phyloP scores from a whole-genome alignment of 2,888 invertebrate genomes.

The Chrysotoxum bicinctum region DNA sequence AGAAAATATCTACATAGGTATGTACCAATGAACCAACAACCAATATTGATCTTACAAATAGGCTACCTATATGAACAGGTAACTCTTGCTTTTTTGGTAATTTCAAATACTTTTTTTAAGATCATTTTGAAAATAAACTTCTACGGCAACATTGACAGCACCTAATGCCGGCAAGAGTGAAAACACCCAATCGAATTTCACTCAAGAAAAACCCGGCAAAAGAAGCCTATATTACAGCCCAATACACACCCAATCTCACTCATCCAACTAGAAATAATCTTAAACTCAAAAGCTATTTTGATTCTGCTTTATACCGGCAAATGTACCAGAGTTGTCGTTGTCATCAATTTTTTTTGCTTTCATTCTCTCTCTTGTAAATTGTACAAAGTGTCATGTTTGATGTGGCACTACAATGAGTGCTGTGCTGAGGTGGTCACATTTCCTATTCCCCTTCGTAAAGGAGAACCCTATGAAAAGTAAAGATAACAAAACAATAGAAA shows the following conservation, averaged over 20 bases:
- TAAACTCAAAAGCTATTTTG: neutral
- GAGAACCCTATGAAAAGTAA: neutral
- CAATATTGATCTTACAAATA: no score
- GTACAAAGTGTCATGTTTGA: neutral
- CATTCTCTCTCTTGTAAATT: neutral
- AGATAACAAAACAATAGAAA: slow-evolving; percentile 11
- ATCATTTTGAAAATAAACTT: neutral
- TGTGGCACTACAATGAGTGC: neutral
- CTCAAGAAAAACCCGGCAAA: slow-evolving; percentile 13
- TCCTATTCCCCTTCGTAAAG: neutral
- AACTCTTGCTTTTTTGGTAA: neutral
- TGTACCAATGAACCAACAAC: no score
- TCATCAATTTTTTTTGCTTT: neutral
- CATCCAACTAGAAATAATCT: neutral
- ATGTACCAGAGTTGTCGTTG: neutral
- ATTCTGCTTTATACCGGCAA: neutral
- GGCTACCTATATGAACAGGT: no score
- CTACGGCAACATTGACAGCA: neutral
- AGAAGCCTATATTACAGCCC: no score
- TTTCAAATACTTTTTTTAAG: neutral
- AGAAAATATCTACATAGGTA: no score
- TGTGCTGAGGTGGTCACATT: neutral
- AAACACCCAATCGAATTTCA: neutral
- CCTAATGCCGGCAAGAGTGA: neutral
- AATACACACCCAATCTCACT: neutral